These are phyloP conservation scores for Dasyprocta punctata DNA, from an alignment of 2,113 vertebrate species.

Conservation along the genomic window DNA sequence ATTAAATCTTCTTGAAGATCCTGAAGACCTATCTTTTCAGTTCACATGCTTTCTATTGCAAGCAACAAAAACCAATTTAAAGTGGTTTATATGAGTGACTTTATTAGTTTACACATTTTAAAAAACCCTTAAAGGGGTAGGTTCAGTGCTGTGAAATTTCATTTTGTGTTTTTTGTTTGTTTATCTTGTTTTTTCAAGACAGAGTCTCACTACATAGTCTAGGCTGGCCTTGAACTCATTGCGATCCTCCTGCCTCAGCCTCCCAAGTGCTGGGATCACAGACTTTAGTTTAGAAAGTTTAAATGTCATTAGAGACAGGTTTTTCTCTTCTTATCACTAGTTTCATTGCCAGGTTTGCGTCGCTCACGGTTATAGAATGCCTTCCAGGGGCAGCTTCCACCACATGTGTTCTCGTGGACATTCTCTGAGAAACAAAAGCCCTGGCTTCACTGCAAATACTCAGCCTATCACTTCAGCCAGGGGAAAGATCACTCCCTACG, in stretches of 20 bases:
- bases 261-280: background rate
- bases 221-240: background rate
- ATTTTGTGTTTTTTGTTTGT: background rate
- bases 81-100: constrained; percentile 27
- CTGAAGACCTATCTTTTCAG: background rate
- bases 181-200: background rate
- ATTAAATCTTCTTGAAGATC: constrained; percentile 14
- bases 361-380: background rate
- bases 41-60: constrained; percentile 19
- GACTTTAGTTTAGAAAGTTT: background rate
- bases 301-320: background rate
- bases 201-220: background rate
- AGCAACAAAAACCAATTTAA: background rate
- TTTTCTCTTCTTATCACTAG: background rate
- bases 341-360: background rate
- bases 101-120: background rate
- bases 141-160: background rate
- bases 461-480: background rate
- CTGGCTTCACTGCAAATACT: background rate
- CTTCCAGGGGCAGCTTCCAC: background rate
- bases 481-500: background rate
- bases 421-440: constrained; percentile 2
- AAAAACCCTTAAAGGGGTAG: background rate
- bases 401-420: background rate
- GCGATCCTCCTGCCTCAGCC: background rate